Evolutionary conservation across 2,797 vertebrate genomes (phyloP), one percentile per base, ranked within the genome.

Genomic region (Anguilla megastoma): DNA sequence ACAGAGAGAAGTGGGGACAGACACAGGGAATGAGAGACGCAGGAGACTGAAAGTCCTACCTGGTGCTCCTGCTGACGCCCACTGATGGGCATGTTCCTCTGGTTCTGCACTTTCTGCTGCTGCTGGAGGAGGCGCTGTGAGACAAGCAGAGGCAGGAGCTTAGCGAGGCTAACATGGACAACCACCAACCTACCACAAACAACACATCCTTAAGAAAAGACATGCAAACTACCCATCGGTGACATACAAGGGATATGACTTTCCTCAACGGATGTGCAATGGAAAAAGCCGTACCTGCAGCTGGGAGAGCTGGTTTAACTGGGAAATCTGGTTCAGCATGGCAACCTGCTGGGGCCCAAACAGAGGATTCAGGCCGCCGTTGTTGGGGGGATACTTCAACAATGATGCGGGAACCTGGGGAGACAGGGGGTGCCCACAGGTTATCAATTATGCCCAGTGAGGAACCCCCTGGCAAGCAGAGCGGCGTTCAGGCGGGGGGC

Each of bases 301-400:
- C 83, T 84, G 98, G 95, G 97, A 98, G 91, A 99, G 97, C 95
- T 99, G 98, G 85, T 97, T 96, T 89, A 99, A 96, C 94, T 99
- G 98, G 93, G 98, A 97, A 89, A 99, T 97, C 95, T 99, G 98
- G 96, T 97, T 99, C 95, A 99, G 96, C 96, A 99, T 95, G 95
- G 99, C 99, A 95, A 99, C 97, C 95, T 99, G 98, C 93, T 99
- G 99, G 90, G 98, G 97, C 93, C 97, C 97, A 91, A 99, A 97
- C 91, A 99, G 96, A 89, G 97, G 97, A 93, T 96, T 99, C 95
- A 99, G 97, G 94, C 97, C 96, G 92, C 97, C 96, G 87, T 95
- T 98, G 94, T 96, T 97, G 94, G 97, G 96, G 91, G 98, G 96
- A 94, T 99, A 99, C 96, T 99, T 99, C 96, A 99, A 96, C 96